These are phyloP conservation scores for Drosophila vallismaia DNA, from an alignment of 2,888 invertebrate genomes.

Conservation along the genomic window DNA sequence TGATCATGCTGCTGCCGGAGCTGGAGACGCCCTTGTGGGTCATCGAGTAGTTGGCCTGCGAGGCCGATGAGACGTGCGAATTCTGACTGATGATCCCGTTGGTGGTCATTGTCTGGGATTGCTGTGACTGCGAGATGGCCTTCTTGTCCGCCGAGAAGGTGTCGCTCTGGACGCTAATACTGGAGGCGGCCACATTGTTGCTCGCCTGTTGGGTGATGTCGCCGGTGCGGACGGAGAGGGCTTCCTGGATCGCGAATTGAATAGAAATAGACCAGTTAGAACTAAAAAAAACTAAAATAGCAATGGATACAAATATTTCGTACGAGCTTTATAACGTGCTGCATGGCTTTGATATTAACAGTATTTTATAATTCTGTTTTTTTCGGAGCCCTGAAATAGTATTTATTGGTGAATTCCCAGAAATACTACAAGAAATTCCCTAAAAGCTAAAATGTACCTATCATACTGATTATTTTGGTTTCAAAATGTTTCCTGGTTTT, in stretches of 20 bases:
- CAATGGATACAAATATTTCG: background rate
- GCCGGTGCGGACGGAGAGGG: constrained; percentile 91
- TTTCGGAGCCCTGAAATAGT: background rate
- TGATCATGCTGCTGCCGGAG: constrained; percentile 86
- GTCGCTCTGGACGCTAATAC: constrained; percentile 93
- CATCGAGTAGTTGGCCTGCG: constrained; percentile 91
- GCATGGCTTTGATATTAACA: background rate
- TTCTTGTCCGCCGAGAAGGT: constrained; percentile 93
- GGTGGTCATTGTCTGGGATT: constrained; percentile 90
- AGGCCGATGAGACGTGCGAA: constrained; percentile 90
- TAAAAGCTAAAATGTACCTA: background rate
- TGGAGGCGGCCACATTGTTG: constrained; percentile 92
- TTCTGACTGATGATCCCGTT: constrained; percentile 91
- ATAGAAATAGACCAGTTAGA: constrained; percentile 14
- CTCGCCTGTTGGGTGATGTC: constrained; percentile 94
- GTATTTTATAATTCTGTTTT: background rate
- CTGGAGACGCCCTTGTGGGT: constrained; percentile 90
- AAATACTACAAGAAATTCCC: background rate
- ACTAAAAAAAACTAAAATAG: too few species aligned
- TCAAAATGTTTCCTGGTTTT: too few species aligned
- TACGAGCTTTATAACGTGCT: background rate
- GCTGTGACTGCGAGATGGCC: constrained; percentile 89
- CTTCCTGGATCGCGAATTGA: constrained; percentile 87
- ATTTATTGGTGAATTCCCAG: background rate
- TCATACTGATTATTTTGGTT: background rate